Conservation (phyloP, 2,888 invertebrate genomes). For the Megamerina dolium region DNA sequence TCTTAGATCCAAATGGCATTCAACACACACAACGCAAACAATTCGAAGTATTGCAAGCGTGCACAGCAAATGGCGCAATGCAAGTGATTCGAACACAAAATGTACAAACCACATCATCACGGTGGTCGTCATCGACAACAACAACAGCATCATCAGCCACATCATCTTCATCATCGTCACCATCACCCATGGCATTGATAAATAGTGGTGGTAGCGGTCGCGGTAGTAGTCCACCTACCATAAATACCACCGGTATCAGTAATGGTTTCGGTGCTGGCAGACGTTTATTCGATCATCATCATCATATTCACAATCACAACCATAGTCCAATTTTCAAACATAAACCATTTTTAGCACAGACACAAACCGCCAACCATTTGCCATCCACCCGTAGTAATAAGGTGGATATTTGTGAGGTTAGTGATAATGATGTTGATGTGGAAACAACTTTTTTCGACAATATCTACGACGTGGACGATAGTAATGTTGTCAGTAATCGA, state of each 20-base stretch:
- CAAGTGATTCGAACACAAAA: constrained; percentile 64
- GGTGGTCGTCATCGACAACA: constrained; percentile 35
- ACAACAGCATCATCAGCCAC: constrained; percentile 23
- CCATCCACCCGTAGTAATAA: too few species aligned
- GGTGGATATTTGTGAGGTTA: constrained; percentile 37
- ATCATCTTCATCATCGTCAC: constrained; percentile 25
- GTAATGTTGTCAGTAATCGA: not conserved
- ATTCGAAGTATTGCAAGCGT: constrained; percentile 66
- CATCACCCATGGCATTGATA: constrained; percentile 20
- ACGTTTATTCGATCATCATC: not conserved
- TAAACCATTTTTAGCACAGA: not conserved
- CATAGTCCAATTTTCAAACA: not conserved
- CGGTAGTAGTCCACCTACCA: not conserved
- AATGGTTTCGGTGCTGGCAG: constrained; percentile 12
- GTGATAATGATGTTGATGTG: constrained; percentile 26
- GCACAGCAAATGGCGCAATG: constrained; percentile 56
- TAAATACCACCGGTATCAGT: not conserved
- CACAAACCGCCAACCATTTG: constrained; percentile 17
- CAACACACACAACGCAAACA: constrained; percentile 49
- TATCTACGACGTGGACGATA: too few species aligned
- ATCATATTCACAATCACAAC: not conserved
- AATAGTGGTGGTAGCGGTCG: constrained; percentile 3
- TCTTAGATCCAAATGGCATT: constrained; percentile 49
- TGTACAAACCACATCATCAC: constrained; percentile 48
- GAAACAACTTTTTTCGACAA: too few species aligned